A percentile compares a stretch with the other conserved stretches of the same genome.
phyloP scores from a whole-genome alignment of 92 coral and sea anemone genomes.

The Bergia puertoricense region DNA sequence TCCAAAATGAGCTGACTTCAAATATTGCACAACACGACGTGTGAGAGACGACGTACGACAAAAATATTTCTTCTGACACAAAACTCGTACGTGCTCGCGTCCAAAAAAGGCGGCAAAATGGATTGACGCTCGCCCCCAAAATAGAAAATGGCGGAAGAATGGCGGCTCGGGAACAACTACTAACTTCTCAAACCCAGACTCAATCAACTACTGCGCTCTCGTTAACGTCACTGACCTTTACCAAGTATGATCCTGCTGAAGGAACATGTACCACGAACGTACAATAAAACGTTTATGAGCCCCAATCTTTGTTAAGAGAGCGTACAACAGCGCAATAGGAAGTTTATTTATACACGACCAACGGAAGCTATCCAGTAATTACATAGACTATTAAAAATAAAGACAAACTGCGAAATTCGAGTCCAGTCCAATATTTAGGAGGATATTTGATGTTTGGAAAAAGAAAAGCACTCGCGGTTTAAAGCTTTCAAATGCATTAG shows the following conservation, averaged over 20 bases:
- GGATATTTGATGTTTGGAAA: slow-evolving; percentile 35
- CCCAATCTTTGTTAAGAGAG: background rate
- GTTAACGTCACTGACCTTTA: too few relatives aligned
- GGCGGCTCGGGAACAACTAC: too few relatives aligned
- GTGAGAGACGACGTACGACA: too few relatives aligned
- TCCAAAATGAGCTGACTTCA: too few relatives aligned
- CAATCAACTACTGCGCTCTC: background rate
- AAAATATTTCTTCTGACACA: too few relatives aligned
- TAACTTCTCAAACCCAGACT: background rate
- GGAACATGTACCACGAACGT: too few relatives aligned
- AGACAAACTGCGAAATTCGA: slow-evolving; percentile 56
- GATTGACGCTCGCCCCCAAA: too few relatives aligned
- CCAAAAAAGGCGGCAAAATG: too few relatives aligned
- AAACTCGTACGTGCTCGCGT: background rate
- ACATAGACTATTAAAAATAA: slow-evolving; percentile 77
- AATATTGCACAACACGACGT: too few relatives aligned
- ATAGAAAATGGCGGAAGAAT: too few relatives aligned
- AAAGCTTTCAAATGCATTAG: background rate
- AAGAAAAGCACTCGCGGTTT: slow-evolving; percentile 10
- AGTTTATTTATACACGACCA: slow-evolving; percentile 76
- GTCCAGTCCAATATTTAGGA: slow-evolving; percentile 22
- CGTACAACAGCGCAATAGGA: slow-evolving; percentile 76
- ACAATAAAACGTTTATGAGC: too few relatives aligned
- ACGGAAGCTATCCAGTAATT: slow-evolving; percentile 80
- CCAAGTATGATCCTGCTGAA: too few relatives aligned